phyloP scores from a whole-genome alignment of 2,888 invertebrate genomes.

The Hyles lineata region DNA sequence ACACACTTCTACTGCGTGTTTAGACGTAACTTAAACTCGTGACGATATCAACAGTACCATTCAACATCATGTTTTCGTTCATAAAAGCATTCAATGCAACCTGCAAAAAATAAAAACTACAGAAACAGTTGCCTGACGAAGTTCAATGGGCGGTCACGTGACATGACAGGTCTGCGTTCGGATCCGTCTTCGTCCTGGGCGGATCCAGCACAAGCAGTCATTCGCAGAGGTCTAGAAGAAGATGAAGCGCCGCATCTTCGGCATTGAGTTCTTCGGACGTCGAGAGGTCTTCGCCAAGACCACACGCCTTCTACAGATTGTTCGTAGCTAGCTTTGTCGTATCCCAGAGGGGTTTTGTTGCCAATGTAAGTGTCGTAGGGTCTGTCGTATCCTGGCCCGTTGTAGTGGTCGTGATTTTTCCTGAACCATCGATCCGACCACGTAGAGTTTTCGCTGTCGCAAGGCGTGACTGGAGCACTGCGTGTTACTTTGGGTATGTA shows the following conservation, averaged over 20 bases:
- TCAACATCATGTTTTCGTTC: neutral
- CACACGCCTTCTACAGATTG: constrained; percentile 59
- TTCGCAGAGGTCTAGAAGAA: constrained; percentile 66
- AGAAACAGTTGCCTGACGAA: constrained; percentile 75
- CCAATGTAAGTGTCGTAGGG: constrained; percentile 41
- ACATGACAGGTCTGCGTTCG: constrained; percentile 57
- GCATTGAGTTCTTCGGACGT: constrained; percentile 65
- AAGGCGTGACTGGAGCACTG: constrained; percentile 79
- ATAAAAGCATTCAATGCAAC: neutral
- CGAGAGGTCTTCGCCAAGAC: constrained; percentile 62
- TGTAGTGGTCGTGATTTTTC: constrained; percentile 44
- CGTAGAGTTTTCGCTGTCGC: constrained; percentile 71
- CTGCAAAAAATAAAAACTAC: constrained; percentile 36
- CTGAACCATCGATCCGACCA: constrained; percentile 68
- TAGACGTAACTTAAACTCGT: neutral
- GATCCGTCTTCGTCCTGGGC: constrained; percentile 49
- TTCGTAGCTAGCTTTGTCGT: constrained; percentile 60
- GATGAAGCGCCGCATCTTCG: constrained; percentile 71
- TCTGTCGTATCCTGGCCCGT: constrained; percentile 40
- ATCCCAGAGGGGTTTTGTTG: constrained; percentile 47
- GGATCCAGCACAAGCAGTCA: constrained; percentile 65
- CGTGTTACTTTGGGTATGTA: constrained; percentile 68
- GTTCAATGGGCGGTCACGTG: constrained; percentile 72
- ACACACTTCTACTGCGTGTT: neutral
- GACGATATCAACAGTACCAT: neutral